A percentile compares a stretch with the other conserved stretches of the same genome.
Evolutionary conservation across 2,113 vertebrate species (phyloP).

Genomic region (Anolis sagrei): DNA sequence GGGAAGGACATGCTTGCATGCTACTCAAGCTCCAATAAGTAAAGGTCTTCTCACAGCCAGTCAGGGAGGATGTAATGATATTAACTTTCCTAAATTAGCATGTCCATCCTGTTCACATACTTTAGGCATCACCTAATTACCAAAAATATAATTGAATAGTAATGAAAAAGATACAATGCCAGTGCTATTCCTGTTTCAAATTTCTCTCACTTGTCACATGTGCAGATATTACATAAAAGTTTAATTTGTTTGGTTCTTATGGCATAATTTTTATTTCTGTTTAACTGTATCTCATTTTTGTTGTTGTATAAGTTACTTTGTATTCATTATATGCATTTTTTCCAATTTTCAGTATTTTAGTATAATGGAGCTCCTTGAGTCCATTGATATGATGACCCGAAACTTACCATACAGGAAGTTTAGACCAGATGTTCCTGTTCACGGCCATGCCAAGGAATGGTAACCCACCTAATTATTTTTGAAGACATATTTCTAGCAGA

Average conservation of each 20-base stretch:
- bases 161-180: background rate
- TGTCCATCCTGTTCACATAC: background rate
- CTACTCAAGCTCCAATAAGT: background rate
- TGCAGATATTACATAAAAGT: background rate
- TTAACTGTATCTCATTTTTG: background rate
- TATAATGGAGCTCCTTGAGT: conserved; percentile 94
- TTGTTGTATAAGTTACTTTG: background rate
- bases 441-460: conserved; percentile 84
- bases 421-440: conserved; percentile 84
- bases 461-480: conserved; percentile 64
- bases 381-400: conserved; percentile 94
- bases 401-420: conserved; percentile 97
- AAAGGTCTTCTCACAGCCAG: background rate
- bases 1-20: background rate
- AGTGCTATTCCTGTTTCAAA: no score
- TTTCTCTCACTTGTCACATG: background rate
- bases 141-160: background rate
- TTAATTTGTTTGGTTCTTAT: conserved; percentile 16
- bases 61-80: background rate
- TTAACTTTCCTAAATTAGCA: background rate
- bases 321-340: background rate
- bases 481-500: conserved; percentile 15
- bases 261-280: background rate
- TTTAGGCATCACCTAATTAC: background rate
- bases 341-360: conserved; percentile 88